Evolutionary conservation across 2,888 invertebrate species (phyloP).

Genomic region (Phortica magna): DNA sequence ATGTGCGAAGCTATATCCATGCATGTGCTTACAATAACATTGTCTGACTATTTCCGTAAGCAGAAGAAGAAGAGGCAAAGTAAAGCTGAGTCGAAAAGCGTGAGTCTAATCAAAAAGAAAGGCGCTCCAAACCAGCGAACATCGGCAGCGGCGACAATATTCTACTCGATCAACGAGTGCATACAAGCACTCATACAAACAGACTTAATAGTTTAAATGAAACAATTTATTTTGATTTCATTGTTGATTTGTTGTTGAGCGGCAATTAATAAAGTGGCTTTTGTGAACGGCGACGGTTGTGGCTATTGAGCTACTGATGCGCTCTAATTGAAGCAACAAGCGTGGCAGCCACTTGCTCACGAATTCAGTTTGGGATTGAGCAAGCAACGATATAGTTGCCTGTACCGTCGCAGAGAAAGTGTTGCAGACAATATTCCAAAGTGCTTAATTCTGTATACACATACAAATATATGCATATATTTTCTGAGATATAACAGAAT

Average conservation of each 20-base stretch:
- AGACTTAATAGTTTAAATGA: not conserved
- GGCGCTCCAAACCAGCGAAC: not conserved
- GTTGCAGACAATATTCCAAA: no score
- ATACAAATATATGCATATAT: no score
- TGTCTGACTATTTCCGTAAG: not conserved
- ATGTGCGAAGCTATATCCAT: not conserved
- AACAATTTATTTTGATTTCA: not conserved
- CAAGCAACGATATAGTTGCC: not conserved
- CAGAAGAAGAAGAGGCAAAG: not conserved
- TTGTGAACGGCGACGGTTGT: no score
- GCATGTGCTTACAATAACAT: not conserved
- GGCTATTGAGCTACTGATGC: no score
- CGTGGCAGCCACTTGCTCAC: not conserved
- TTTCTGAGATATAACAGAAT: no score
- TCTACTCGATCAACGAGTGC: no score
- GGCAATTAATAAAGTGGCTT: not conserved
- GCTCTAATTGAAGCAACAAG: not conserved
- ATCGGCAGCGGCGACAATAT: not conserved
- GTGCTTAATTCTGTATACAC: no score
- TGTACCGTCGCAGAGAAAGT: not conserved
- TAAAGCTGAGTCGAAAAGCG: no score
- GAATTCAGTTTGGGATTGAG: not conserved
- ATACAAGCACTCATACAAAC: no score
- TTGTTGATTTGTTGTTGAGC: not conserved
- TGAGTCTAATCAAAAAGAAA: no score